Evolutionary conservation across 2,888 invertebrate genomes (phyloP), one percentile per base, ranked within the genome.

Genomic region (Caenorhabditis macrosperma): DNA sequence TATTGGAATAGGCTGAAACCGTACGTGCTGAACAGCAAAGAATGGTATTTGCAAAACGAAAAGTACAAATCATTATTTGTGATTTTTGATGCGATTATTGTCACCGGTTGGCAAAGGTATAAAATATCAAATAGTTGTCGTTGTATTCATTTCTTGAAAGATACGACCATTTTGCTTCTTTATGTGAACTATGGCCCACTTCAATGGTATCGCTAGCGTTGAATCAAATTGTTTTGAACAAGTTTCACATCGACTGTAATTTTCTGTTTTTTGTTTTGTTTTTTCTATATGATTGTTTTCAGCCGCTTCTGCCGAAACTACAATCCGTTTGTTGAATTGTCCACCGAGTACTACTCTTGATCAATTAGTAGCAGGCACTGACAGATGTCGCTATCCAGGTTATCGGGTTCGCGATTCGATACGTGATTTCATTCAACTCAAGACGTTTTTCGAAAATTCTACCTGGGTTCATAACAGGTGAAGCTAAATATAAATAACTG

Each of bases 81-180:
- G 10, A 80, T 54, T 7, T 85, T 85, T 59, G 79, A 83, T 44
- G 78, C 82, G 10, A 66, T 86, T 54, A 83, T 86, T 30, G 38
- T 84, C n/a, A 86, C 86, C n/a, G 86, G 86, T 15, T 86, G 86
- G 86, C 83, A 84, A 46, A 80, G 86, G 82, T 83, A 52, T 30
- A 41, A 57, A 20, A 1, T 64, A 2, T 28, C 26, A 7, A 46
- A 38, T n/a, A n/a, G n/a, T n/a, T n/a, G n/a, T n/a, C n/a, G n/a
- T n/a, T n/a, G n/a, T n/a, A n/a, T n/a, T n/a, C n/a, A n/a, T n/a
- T n/a, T n/a, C n/a, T n/a, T n/a, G n/a, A n/a, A n/a, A 83, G 85
- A 79, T 86, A 86, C 50, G 86, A 86, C 57, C 86, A 86, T 59
- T 86, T 86, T 41, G 84, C 86, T 6, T 79, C 81, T 2, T 57